Conservation (phyloP, 1,140 invertebrate species). For the Macrobrachium rosenbergii region DNA sequence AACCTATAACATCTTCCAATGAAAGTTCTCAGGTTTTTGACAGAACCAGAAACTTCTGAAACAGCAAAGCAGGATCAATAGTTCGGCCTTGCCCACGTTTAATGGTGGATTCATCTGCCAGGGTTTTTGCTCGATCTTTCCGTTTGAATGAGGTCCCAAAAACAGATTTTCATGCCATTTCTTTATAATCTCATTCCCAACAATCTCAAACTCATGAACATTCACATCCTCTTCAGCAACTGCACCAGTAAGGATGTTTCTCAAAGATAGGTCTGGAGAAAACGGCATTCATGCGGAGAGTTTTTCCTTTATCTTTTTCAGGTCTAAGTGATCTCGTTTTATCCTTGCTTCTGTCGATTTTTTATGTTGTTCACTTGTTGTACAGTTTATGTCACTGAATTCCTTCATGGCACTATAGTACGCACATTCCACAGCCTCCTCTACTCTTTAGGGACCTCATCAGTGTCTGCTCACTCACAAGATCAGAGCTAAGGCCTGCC, state of each 20-base stretch:
- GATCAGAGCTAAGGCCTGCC: slow-evolving; percentile 11
- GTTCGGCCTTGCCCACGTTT: not conserved
- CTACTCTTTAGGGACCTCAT: slow-evolving; percentile 1
- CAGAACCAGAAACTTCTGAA: slow-evolving; percentile 3
- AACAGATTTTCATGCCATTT: not conserved
- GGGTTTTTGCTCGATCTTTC: slow-evolving; percentile 10
- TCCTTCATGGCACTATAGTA: too few relatives aligned
- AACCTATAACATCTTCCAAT: slow-evolving; percentile 1
- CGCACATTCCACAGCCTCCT: not conserved
- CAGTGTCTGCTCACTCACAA: slow-evolving; percentile 4
- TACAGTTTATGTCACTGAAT: too few relatives aligned
- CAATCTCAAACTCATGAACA: too few relatives aligned
- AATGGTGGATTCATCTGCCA: not conserved
- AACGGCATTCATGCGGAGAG: too few relatives aligned
- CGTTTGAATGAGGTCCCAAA: slow-evolving; percentile 7
- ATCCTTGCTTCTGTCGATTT: too few relatives aligned
- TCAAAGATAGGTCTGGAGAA: too few relatives aligned
- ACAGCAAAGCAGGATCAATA: not conserved
- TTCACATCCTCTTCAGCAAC: too few relatives aligned
- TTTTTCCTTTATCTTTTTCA: too few relatives aligned
- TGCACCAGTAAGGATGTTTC: too few relatives aligned
- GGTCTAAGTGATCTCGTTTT: too few relatives aligned
- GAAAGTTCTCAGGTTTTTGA: not conserved
- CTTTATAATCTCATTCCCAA: not conserved
- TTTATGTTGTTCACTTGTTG: too few relatives aligned